Evolutionary conservation across 2,888 invertebrate genomes (phyloP), one percentile per base, ranked within the genome.

Genomic region (Adelognathus sp.): DNA sequence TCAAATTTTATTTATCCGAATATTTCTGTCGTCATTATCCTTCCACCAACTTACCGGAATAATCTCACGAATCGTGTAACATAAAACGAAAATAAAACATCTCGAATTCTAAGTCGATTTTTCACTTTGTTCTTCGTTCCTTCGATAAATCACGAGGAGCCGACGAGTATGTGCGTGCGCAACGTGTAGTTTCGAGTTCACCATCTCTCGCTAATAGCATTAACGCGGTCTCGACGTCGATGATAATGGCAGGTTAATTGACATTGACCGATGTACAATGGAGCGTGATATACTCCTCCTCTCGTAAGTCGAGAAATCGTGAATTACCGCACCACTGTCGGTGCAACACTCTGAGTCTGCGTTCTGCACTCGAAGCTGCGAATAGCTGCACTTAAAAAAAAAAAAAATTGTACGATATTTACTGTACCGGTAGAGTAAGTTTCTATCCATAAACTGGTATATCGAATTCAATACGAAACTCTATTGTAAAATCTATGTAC

Each of bases 191-290:
- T 7, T 24, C 24, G 21, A 7, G 52, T 66, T 66, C 31, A 18
- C n/a, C 58, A 39, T 14, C 29, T 9, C 21, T 54, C 29, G 41
- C 36, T 66, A 67, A 74, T 74, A 11, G 24, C 52, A 21, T 41
- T n/a, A 46, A 31, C 56, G 56, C 16, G n/a, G 11, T 31, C 21
- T 29, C 60, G 7, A 4, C 60, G 41, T 60, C 39, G 21, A 58
- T 56, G 66, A 56, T 74, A 74, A 74, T 67, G 50, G 33, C 27
- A 61, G 46, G 52, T 67, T 69, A 63, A 75, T 69, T 69, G 75
- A 75, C 69, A 54, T 69, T 69, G 61, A 69, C 54, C 61, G 75
- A 74, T 52, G 74, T 66, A 11, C 36, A 29, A 16, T 24, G n/a
- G 21, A 21, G 33, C 18, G 3, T 18, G 11, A 27, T 11, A 21